phyloP scores from a whole-genome alignment of 2,888 invertebrate species.

The Plebejus melissa region DNA sequence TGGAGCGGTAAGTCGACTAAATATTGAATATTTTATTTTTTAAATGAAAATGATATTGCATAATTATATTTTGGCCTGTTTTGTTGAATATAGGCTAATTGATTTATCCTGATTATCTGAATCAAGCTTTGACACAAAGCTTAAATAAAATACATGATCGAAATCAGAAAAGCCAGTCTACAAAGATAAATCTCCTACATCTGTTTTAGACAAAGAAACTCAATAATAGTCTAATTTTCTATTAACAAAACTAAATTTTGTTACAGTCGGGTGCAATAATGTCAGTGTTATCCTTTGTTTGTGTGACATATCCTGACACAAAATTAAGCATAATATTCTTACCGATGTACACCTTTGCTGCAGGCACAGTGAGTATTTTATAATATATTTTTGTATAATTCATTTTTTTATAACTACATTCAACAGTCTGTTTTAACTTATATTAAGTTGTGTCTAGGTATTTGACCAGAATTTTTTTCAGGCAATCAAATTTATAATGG shows the following conservation, averaged over 20 bases:
- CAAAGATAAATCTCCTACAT: no score
- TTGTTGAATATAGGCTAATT: no score
- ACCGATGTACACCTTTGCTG: conserved; percentile 93
- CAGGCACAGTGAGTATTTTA: conserved; percentile 83
- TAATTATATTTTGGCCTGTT: background rate
- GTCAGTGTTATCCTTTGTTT: conserved; percentile 92
- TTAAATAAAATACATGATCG: no score
- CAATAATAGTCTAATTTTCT: background rate
- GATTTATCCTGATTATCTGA: no score
- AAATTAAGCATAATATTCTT: conserved; percentile 92
- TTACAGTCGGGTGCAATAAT: conserved; percentile 97
- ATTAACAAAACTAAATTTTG: conserved; percentile 36
- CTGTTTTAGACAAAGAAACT: no score
- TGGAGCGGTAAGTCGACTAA: conserved; percentile 88
- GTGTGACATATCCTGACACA: conserved; percentile 93
- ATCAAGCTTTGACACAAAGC: no score
- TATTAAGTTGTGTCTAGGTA: background rate
- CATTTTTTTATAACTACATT: no score
- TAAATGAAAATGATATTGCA: background rate
- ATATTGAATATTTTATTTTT: background rate
- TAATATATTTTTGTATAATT: background rate
- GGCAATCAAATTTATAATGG: conserved; percentile 92
- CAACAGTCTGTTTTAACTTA: no score
- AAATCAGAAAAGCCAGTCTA: no score
- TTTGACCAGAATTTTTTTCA: conserved; percentile 54